These are phyloP conservation scores for Thera obeliscata DNA, from an alignment of 2,888 invertebrate genomes.

Conservation along the genomic window DNA sequence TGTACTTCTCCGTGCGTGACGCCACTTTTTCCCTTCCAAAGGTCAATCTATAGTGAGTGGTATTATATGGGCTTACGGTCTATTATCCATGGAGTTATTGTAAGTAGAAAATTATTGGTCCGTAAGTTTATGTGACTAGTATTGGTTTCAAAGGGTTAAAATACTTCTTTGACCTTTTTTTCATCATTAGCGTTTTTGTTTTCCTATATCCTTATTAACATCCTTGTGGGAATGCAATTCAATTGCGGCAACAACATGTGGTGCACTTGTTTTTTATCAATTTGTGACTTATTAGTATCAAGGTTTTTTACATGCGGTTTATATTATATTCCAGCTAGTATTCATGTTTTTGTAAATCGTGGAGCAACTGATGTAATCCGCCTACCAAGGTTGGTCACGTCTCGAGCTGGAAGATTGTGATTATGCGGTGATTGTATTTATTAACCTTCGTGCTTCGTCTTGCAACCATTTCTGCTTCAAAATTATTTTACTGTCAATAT, in stretches of 20 bases:
- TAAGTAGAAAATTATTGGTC: constrained; percentile 34
- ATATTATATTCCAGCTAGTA: constrained; percentile 31
- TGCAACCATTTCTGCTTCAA: constrained; percentile 23
- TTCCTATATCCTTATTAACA: constrained; percentile 18
- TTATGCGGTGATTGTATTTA: constrained; percentile 62
- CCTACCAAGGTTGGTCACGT: constrained; percentile 64
- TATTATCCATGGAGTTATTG: constrained; percentile 30
- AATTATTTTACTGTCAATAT: not conserved
- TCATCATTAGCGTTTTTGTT: constrained; percentile 29
- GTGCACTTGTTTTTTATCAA: constrained; percentile 28
- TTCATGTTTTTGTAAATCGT: constrained; percentile 50
- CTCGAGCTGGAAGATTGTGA: constrained; percentile 44
- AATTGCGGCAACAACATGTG: constrained; percentile 11
- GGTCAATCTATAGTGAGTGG: constrained; percentile 39
- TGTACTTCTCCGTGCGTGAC: constrained; percentile 66
- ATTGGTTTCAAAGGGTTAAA: constrained; percentile 32
- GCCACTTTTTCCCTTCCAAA: constrained; percentile 50
- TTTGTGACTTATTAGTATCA: constrained; percentile 31
- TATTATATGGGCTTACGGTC: constrained; percentile 29
- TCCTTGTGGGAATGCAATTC: constrained; percentile 22
- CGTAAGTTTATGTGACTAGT: constrained; percentile 35
- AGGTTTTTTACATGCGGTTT: constrained; percentile 27
- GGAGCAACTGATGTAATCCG: constrained; percentile 48
- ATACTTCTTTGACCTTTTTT: constrained; percentile 34
- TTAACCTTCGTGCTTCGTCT: constrained; percentile 58